A percentile compares a stretch with the other conserved stretches of the same genome.
phyloP scores from a whole-genome alignment of 2,888 invertebrate genomes.

The Stenurella melanura region DNA sequence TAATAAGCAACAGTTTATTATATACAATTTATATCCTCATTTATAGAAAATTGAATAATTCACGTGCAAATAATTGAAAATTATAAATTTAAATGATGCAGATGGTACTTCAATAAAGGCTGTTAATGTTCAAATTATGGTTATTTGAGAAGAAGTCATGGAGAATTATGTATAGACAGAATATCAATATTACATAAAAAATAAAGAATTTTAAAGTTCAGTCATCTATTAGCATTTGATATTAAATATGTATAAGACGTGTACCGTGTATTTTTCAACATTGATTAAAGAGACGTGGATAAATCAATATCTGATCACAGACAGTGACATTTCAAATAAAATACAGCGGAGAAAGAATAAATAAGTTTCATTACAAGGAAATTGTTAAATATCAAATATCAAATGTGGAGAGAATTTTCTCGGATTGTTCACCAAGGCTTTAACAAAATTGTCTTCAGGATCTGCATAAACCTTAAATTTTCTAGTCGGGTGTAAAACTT shows the following conservation, averaged over 20 bases:
- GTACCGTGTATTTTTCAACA: neutral
- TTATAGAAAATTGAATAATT: neutral
- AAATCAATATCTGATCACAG: neutral
- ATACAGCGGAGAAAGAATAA: neutral
- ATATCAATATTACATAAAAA: neutral
- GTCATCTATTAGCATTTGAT: neutral
- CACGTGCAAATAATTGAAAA: neutral
- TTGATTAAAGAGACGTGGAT: neutral
- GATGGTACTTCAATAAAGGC: neutral
- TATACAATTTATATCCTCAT: too few relatives aligned
- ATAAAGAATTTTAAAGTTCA: neutral
- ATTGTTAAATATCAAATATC: too few relatives aligned
- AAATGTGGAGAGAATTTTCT: too few relatives aligned
- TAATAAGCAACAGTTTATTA: too few relatives aligned
- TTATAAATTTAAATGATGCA: neutral
- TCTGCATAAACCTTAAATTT: too few relatives aligned
- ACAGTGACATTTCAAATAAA: neutral
- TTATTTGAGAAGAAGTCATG: neutral
- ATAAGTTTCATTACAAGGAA: neutral
- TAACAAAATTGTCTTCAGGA: too few relatives aligned
- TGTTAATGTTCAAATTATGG: neutral
- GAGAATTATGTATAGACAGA: neutral
- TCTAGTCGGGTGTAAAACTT: too few relatives aligned
- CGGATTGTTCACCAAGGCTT: too few relatives aligned
- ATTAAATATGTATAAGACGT: neutral